phyloP scores from a whole-genome alignment of 1,140 invertebrate genomes.

The Ceratosolen solmsi region DNA sequence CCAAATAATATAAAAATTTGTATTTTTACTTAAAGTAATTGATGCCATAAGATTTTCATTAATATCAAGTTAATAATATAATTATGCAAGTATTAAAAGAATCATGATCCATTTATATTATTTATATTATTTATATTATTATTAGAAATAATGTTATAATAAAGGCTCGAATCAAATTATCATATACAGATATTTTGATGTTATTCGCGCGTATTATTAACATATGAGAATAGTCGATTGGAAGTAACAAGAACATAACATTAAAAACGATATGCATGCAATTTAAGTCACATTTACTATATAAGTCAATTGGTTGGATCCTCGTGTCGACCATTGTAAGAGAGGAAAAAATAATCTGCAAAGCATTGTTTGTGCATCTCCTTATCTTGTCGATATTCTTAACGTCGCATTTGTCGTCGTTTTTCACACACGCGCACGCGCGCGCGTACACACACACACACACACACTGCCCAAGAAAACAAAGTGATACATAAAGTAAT shows the following conservation, averaged over 20 bases:
- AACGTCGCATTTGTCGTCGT: background rate
- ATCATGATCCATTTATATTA: too few relatives aligned
- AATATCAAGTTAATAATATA: too few relatives aligned
- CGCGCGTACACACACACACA: too few relatives aligned
- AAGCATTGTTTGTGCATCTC: background rate
- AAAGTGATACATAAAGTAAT: background rate
- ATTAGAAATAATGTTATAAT: too few relatives aligned
- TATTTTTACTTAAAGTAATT: too few relatives aligned
- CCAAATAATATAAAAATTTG: too few relatives aligned
- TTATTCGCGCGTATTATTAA: background rate
- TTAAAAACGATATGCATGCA: background rate
- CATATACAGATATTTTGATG: too few relatives aligned
- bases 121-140: too few relatives aligned
- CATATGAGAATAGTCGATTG: background rate
- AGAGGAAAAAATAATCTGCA: background rate
- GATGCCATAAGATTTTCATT: too few relatives aligned
- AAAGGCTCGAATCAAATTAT: too few relatives aligned
- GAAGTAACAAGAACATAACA: background rate
- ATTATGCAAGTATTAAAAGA: too few relatives aligned
- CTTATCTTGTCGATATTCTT: background rate
- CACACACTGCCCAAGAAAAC: background rate
- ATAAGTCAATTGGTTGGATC: background rate
- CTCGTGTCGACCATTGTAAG: background rate
- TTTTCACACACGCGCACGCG: too few relatives aligned
- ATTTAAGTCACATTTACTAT: background rate